These are phyloP conservation scores for Labeo rohita DNA, from an alignment of 2,113 vertebrate genomes.

Conservation along the genomic window DNA sequence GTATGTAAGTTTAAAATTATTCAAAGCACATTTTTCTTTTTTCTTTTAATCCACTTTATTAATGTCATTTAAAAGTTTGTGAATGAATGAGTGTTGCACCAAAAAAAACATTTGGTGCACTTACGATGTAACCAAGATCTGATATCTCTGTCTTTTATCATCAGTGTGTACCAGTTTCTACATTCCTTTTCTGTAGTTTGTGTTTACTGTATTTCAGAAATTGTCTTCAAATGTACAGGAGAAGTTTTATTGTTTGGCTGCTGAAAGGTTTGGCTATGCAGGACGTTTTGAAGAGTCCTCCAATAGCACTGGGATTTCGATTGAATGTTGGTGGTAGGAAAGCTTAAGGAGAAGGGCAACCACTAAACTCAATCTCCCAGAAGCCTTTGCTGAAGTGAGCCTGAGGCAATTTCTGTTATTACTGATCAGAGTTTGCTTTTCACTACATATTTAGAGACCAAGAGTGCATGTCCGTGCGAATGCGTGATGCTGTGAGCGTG, in stretches of 20 bases:
- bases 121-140: background rate
- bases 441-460: conserved; percentile 37
- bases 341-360: conserved; percentile 48
- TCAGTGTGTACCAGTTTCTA: background rate
- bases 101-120: conserved; percentile 4
- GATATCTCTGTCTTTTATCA: background rate
- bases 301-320: conserved; percentile 2
- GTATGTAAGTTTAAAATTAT: background rate
- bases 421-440: conserved; percentile 32
- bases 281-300: conserved; percentile 12
- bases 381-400: conserved; percentile 72
- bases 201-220: conserved; percentile 45
- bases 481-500: conserved; percentile 17
- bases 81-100: background rate
- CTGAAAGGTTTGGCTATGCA: conserved; percentile 28
- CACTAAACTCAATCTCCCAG: conserved; percentile 71
- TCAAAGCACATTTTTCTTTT: conserved; percentile 48
- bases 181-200: conserved; percentile 11
- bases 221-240: conserved; percentile 3
- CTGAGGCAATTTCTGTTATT: conserved; percentile 59
- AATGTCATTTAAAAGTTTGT: background rate
- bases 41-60: conserved; percentile 18
- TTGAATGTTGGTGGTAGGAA: conserved; percentile 13
- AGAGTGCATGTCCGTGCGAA: conserved; percentile 10
- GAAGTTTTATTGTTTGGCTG: conserved; percentile 20